phyloP scores from a whole-genome alignment of 2,888 invertebrate genomes.

The Pedicia rivosa region DNA sequence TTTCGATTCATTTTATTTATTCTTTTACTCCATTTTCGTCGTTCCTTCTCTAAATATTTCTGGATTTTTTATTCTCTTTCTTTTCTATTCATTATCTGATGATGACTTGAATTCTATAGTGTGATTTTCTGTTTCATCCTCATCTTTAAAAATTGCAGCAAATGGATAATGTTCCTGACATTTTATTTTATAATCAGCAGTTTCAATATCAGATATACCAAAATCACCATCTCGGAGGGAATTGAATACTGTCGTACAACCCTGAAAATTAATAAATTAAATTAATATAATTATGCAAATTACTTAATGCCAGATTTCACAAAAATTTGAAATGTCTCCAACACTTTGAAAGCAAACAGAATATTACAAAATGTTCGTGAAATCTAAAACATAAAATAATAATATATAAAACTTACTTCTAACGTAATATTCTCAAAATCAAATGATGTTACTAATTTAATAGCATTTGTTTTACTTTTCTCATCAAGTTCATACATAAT shows the following conservation, averaged over 20 bases:
- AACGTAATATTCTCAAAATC: slow-evolving; percentile 29
- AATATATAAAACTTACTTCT: slow-evolving; percentile 19
- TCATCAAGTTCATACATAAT: slow-evolving; percentile 62
- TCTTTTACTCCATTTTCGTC: too few species aligned
- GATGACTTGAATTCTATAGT: background rate
- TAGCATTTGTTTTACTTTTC: slow-evolving; percentile 45
- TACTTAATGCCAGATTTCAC: background rate
- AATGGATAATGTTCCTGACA: slow-evolving; percentile 65
- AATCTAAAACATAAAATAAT: too few species aligned
- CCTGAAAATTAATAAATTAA: slow-evolving; percentile 35
- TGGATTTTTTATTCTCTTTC: too few species aligned
- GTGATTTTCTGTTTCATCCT: background rate
- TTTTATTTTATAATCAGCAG: slow-evolving; percentile 50
- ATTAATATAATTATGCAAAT: background rate
- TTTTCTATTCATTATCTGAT: too few species aligned
- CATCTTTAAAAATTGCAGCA: slow-evolving; percentile 52
- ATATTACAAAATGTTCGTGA: too few species aligned
- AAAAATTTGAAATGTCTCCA: background rate
- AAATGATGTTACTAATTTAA: slow-evolving; percentile 40
- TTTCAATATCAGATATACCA: slow-evolving; percentile 51
- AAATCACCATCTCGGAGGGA: slow-evolving; percentile 66
- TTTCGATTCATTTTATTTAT: too few species aligned
- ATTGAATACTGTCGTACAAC: slow-evolving; percentile 63
- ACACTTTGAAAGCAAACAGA: background rate
- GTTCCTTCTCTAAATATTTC: too few species aligned